Conservation (phyloP, 2,797 vertebrate species). For the Euphonia xanthogaster region DNA sequence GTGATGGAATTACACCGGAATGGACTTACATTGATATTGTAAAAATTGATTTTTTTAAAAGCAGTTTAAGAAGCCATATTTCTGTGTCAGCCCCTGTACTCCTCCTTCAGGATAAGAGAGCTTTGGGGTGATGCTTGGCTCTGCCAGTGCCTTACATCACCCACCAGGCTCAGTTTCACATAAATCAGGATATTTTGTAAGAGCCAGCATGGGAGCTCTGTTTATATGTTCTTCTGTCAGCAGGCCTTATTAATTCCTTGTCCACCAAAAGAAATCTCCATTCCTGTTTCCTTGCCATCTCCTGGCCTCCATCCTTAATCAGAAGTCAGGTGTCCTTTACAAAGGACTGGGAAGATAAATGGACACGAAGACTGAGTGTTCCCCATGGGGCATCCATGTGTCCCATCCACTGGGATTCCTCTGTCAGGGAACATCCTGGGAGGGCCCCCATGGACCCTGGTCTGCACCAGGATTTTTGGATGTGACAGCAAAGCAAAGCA, state of each 20-base stretch:
- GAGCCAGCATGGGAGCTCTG: background rate
- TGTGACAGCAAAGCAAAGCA: background rate
- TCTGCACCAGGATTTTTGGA: background rate
- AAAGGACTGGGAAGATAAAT: background rate
- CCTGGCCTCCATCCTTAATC: background rate
- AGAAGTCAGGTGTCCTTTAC: background rate
- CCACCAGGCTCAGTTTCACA: background rate
- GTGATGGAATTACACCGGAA: background rate
- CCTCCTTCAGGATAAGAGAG: background rate
- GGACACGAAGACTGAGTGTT: background rate
- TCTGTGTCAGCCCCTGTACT: background rate
- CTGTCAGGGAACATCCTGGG: background rate
- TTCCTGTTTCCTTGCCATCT: background rate
- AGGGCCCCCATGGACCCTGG: background rate
- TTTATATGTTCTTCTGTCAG: background rate
- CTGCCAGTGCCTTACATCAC: background rate
- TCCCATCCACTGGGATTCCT: background rate
- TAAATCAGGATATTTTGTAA: background rate
- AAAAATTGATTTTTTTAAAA: background rate
- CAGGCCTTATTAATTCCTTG: background rate
- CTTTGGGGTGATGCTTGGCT: background rate
- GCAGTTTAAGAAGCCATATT: background rate
- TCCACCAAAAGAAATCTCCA: background rate
- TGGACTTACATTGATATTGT: background rate
- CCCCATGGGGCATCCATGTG: fast-evolving